phyloP scores from a whole-genome alignment of 2,113 vertebrate species.

The Amazona guildingii region DNA sequence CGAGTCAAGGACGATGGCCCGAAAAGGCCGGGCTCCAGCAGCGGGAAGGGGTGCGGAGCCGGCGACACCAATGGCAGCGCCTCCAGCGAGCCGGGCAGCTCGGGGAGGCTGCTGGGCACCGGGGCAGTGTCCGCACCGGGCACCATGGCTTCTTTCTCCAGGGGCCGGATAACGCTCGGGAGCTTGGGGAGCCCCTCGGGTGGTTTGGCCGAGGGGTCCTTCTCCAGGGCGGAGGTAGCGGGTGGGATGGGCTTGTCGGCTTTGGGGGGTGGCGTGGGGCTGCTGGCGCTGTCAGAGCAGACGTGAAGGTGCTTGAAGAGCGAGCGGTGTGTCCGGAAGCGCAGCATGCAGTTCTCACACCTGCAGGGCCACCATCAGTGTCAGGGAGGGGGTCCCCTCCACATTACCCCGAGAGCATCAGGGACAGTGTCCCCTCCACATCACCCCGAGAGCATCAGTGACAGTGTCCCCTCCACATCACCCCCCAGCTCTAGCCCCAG shows the following conservation, averaged over 20 bases:
- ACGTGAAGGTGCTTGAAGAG: conserved; percentile 95
- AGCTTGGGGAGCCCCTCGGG: conserved; percentile 33
- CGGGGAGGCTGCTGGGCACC: background rate
- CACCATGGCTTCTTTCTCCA: conserved; percentile 9
- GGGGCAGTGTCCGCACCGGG: background rate
- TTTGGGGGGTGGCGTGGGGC: conserved; percentile 48
- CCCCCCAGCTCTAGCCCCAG: background rate
- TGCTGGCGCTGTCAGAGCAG: conserved; percentile 84
- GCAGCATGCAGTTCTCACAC: conserved; percentile 92
- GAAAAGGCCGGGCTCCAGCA: conserved; percentile 62
- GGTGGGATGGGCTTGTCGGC: background rate
- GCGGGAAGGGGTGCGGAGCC: conserved; percentile 35
- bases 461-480: fast-evolving
- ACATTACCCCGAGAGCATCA: no score
- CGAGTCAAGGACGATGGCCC: conserved; percentile 17
- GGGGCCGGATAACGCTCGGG: background rate
- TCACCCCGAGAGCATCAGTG: no score
- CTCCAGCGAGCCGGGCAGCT: conserved; percentile 30
- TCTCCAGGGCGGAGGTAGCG: conserved; percentile 4
- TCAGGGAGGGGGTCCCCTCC: fast-evolving
- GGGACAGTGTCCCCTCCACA: no score
- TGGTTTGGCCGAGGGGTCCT: background rate
- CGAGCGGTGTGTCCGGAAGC: conserved; percentile 88
- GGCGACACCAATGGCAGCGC: conserved; percentile 6
- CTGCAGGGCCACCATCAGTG: conserved; percentile 39